Evolutionary conservation across 1,140 invertebrate genomes (phyloP), one percentile per base, ranked within the genome.

Genomic region (Nymphalis io): DNA sequence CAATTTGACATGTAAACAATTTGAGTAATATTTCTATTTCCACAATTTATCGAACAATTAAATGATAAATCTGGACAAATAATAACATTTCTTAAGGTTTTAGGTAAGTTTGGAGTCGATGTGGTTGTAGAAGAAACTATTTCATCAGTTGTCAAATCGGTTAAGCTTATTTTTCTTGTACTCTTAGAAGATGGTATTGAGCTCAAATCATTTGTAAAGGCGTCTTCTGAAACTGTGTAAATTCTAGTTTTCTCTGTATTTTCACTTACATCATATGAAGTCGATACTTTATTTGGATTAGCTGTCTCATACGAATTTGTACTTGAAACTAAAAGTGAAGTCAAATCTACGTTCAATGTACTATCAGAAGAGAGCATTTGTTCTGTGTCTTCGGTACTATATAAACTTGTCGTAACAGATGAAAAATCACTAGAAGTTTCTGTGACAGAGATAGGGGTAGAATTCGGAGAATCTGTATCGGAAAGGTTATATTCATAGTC

Each of bases 1-100:
- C 85, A 89, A 57, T 89, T 84, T 1, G 81, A 79, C 53, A 89
- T 80, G 65, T 72, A 75, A 71, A 85, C 83, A 33, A 84, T 76
- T 78, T 89, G 83, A 16, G 87, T 91, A 48, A 89, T 74, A 69
- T 83, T 85, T 58, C 66, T 70, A 16, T 78, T 78, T 21, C 76
- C 80, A 79, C 89, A 89, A 63, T 68, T 83, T n/a, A 81, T 64
- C 60, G 85, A 83, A 80, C 81, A 87, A 67, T 88, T 91, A 65
- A 87, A 84, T 13, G 81, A 73, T 27, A 88, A 58, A 60, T 83
- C 75, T 60, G 82, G 84, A 75, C 86, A 90, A 27, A 70, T 75
- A 15, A 42, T 68, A 21, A 63, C 23, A 40, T 70, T 60, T 46
- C 33, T 38, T 18, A 38, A 59, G n/a, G 53, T 40, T 12, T 16